Conservation (phyloP, 2,888 invertebrate species). For the Spatulosminthurus flaviceps region DNA sequence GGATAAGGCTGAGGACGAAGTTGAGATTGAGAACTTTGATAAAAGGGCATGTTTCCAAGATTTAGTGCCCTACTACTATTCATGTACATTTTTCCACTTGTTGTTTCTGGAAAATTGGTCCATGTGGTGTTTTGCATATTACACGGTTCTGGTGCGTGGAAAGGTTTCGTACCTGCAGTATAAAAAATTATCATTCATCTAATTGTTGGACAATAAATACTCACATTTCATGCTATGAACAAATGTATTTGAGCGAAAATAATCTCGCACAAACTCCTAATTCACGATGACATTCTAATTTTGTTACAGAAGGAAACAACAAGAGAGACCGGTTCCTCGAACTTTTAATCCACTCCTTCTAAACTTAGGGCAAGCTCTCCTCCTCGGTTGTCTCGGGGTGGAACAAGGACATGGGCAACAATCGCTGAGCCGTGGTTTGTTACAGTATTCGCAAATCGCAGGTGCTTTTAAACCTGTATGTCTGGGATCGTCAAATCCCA, state of each 20-base stretch:
- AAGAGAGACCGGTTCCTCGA: background rate
- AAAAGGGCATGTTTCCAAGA: background rate
- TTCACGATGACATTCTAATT: conserved; percentile 18
- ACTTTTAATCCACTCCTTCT: background rate
- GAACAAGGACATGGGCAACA: background rate
- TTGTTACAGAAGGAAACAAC: conserved; percentile 24
- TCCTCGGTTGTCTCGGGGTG: background rate
- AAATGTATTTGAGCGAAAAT: no score
- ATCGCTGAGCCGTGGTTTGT: background rate
- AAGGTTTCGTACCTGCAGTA: conserved; percentile 19
- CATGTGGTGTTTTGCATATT: background rate
- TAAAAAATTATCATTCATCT: no score
- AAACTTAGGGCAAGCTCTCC: background rate
- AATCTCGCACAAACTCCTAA: background rate
- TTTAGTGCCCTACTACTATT: background rate
- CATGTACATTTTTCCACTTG: background rate
- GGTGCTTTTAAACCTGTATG: background rate
- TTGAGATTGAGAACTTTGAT: no score
- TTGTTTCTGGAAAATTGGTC: no score
- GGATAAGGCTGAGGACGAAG: no score
- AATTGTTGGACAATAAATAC: background rate
- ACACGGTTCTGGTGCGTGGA: background rate
- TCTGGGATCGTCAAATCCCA: no score
- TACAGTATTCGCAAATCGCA: background rate
- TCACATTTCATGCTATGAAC: no score